These are phyloP conservation scores for Brotula barbata DNA, from an alignment of 2,797 vertebrate genomes.

Conservation along the genomic window DNA sequence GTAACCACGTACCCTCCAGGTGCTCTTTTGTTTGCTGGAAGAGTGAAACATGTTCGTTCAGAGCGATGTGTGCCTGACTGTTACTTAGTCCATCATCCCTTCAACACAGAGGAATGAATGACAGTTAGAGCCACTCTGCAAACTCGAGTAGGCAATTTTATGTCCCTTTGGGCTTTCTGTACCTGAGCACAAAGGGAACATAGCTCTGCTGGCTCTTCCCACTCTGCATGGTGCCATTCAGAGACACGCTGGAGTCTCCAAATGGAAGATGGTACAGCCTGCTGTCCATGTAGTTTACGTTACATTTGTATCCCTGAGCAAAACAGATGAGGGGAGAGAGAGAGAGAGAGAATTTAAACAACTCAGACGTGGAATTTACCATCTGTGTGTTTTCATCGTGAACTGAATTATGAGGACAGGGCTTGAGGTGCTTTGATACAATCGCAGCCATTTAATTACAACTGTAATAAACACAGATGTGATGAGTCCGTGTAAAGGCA, in stretches of 20 bases:
- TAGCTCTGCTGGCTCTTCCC: conserved; percentile 95
- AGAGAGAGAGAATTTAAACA: too few relatives aligned
- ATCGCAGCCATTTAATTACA: too few relatives aligned
- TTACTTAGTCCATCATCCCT: conserved; percentile 87
- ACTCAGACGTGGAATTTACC: too few relatives aligned
- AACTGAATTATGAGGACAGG: too few relatives aligned
- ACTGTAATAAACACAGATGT: too few relatives aligned
- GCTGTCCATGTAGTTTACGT: conserved; percentile 83
- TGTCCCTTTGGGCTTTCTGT: neutral
- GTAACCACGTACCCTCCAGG: conserved; percentile 73
- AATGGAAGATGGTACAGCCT: conserved; percentile 83
- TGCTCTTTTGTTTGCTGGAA: conserved; percentile 82
- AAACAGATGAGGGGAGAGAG: neutral
- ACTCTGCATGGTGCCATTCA: conserved; percentile 90
- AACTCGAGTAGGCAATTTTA: neutral
- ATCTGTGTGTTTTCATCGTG: too few relatives aligned
- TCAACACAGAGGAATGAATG: conserved; percentile 31
- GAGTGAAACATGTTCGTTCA: conserved; percentile 81
- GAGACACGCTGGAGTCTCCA: conserved; percentile 85
- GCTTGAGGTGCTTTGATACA: too few relatives aligned
- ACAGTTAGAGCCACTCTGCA: neutral
- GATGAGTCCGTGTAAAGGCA: too few relatives aligned
- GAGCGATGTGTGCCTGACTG: conserved; percentile 80
- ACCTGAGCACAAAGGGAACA: conserved; percentile 90
- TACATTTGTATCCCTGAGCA: conserved; percentile 83